These are phyloP conservation scores for Zele albiditarsus DNA, from an alignment of 2,888 invertebrate species.

Conservation along the genomic window DNA sequence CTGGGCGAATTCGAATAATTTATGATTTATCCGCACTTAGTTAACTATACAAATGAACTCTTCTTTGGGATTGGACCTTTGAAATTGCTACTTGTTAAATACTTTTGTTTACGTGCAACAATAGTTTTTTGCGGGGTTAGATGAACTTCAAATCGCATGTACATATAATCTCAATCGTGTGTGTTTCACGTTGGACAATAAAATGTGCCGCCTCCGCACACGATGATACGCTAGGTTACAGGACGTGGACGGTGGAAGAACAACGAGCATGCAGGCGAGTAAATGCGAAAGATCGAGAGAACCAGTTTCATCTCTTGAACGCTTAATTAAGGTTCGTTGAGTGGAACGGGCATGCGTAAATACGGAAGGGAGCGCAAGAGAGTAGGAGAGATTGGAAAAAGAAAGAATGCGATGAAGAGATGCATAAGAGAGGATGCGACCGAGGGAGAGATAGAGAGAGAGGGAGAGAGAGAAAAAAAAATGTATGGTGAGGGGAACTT, in stretches of 20 bases:
- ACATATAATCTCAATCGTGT: slow-evolving; percentile 13
- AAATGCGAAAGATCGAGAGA: slow-evolving; percentile 55
- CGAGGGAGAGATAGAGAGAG: slow-evolving; percentile 55
- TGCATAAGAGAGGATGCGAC: slow-evolving; percentile 1
- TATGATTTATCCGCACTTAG: no score
- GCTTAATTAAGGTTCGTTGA: slow-evolving; percentile 70
- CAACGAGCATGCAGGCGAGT: slow-evolving; percentile 43
- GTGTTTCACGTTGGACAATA: slow-evolving; percentile 13
- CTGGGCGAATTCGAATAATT: no score
- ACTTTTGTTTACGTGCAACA: no score
- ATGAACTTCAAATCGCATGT: background rate
- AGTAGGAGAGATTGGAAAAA: slow-evolving; percentile 29
- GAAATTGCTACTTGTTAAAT: no score
- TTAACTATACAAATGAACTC: no score
- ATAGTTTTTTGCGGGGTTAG: no score
- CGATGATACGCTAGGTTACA: slow-evolving; percentile 21
- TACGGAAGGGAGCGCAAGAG: slow-evolving; percentile 59
- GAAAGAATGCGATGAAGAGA: slow-evolving; percentile 36
- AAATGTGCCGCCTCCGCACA: slow-evolving; percentile 19
- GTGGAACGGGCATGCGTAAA: slow-evolving; percentile 64
- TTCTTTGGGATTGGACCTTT: no score
- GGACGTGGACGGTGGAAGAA: slow-evolving; percentile 35
- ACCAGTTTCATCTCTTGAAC: slow-evolving; percentile 72
- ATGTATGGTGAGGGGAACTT: slow-evolving; percentile 28
- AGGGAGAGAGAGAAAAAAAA: slow-evolving; percentile 36